Base-by-base conservation (phyloP, 1,140 invertebrate species). In the Bathynomus jamesi region DNA sequence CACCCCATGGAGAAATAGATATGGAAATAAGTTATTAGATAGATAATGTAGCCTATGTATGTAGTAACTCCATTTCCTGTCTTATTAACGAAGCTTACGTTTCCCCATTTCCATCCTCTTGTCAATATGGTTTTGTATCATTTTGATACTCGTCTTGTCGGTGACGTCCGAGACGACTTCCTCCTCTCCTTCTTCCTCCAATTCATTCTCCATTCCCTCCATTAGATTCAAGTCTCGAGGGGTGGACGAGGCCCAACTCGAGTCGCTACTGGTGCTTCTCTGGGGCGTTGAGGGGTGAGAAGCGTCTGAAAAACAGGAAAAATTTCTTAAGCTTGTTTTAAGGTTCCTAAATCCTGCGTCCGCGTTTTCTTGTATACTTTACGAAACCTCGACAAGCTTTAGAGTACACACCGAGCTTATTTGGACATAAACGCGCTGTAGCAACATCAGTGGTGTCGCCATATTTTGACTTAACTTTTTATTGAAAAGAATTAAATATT, bases 151-250 rank as follows among this genome's bases (percentile, higher is more conserved):
- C 61, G 32, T 61, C 60, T 65, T 17, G 66, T 13, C 32, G 64
- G 21, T 53, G 13, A 53, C 5, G 21, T 53, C 67, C 17, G 60
- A 28, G 13, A 46, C 29, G 17, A 73, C 32, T 21, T 70, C 72
- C 27, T 69, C 72, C 21, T 70, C 40, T 10, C 69, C 72, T 10
- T 32, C 67, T 62, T 73, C 72, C 40, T 73, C 72, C 46, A 69
- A 67, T 40, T 73, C 67, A 31, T 66, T 73, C 29, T 70, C 72
- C 53, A 53, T 17, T 53, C 13, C 40, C 21, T 70, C 72, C 65
- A 61, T 69, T 7, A 28, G 28, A 21, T n/a, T 31, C 4, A 65
- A 65, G 62, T 73, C 72, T 24, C 53, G 27, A 3, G 28, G 21
- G 2, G 29, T 28, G 13, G 40, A 64, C 8, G 68, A 69, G 13